These are phyloP conservation scores for Rhinogobio ventralis DNA, from an alignment of 2,797 vertebrate species.

Conservation along the genomic window DNA sequence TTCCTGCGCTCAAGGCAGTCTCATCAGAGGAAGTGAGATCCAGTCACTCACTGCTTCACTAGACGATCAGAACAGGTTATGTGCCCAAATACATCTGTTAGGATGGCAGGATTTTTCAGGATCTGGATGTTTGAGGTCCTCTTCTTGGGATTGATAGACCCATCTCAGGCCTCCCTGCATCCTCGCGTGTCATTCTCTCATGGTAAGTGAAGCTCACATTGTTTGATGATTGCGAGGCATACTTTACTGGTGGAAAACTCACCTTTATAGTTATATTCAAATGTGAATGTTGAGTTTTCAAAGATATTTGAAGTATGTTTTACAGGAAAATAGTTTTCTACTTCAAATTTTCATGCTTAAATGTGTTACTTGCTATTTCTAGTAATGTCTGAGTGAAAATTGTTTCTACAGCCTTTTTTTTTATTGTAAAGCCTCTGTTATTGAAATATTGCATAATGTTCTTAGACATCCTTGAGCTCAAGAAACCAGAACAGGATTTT, in stretches of 20 bases:
- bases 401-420: neutral
- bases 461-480: neutral
- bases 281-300: neutral
- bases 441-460: neutral
- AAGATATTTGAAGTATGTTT: neutral
- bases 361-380: neutral
- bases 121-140: neutral
- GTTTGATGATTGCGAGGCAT: neutral
- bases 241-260: neutral
- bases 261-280: neutral
- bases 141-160: neutral
- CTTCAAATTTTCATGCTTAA: neutral
- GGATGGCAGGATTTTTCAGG: constrained; percentile 2
- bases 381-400: neutral
- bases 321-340: neutral
- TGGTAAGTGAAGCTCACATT: neutral
- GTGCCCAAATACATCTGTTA: neutral
- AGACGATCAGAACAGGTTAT: neutral
- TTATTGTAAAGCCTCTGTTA: neutral
- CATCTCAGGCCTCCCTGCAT: neutral
- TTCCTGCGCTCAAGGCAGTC: neutral
- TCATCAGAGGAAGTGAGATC: constrained; percentile 32
- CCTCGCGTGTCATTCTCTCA: constrained; percentile 14
- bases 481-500: neutral
- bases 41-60: neutral